phyloP scores from a whole-genome alignment of 2,888 invertebrate species.

The Ceriagrion tenellum region DNA sequence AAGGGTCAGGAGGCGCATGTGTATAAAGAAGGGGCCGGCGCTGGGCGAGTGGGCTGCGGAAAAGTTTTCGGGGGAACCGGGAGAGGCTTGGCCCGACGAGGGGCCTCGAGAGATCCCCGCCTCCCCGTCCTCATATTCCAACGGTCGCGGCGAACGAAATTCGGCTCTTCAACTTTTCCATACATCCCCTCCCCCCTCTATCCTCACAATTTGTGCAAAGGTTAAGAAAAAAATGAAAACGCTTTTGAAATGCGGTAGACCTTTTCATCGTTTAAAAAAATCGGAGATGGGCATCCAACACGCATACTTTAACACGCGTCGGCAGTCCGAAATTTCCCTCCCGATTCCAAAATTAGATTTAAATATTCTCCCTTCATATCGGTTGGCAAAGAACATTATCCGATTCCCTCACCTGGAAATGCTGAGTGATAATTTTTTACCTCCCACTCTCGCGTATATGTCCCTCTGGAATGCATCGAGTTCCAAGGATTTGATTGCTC shows the following conservation, averaged over 20 bases:
- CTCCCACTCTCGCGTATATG: not conserved
- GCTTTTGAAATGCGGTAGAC: not conserved
- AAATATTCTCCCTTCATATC: not conserved
- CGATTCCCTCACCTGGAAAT: not conserved
- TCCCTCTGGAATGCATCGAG: not conserved
- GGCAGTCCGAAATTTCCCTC: not conserved
- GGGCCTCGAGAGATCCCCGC: not conserved
- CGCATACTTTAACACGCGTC: not conserved
- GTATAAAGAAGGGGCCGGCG: not conserved
- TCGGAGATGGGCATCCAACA: not conserved
- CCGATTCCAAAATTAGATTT: not conserved
- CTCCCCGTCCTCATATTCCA: not conserved
- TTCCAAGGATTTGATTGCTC: not conserved
- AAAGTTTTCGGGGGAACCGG: not conserved
- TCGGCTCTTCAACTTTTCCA: not conserved
- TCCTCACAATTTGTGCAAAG: not conserved
- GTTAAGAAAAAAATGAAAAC: not conserved
- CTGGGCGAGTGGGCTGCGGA: not conserved
- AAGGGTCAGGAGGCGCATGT: not conserved
- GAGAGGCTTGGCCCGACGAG: no score
- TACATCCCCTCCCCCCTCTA: not conserved
- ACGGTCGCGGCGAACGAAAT: not conserved
- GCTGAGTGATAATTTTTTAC: not conserved
- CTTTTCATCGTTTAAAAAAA: not conserved
- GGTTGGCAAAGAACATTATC: not conserved